A percentile compares a stretch with the other conserved stretches of the same genome.
Evolutionary conservation across 2,888 invertebrate genomes (phyloP).

Genomic region (Sinohyriopsis cumingii): DNA sequence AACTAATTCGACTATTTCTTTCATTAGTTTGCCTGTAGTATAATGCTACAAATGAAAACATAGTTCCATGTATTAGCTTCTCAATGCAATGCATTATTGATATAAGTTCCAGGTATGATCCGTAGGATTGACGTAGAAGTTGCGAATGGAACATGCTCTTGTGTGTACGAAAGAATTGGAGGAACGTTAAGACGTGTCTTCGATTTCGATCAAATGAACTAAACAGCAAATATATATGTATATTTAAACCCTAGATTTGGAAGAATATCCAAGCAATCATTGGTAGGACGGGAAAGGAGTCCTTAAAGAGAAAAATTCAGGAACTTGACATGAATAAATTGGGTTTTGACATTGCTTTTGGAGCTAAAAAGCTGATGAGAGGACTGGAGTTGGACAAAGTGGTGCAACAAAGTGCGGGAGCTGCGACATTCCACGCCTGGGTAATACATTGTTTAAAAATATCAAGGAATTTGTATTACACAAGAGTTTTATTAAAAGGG

Average conservation of each 20-base stretch:
- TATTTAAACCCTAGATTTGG: conserved; percentile 55
- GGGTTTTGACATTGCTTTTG: conserved; percentile 48
- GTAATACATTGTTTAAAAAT: conserved; percentile 43
- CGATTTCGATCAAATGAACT: too few relatives aligned
- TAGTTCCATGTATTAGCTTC: too few relatives aligned
- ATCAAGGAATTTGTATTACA: not conserved
- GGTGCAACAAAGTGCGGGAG: conserved; percentile 62
- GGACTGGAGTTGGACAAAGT: conserved; percentile 60
- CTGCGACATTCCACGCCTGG: conserved; percentile 68
- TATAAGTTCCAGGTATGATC: too few relatives aligned
- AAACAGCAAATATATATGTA: not conserved
- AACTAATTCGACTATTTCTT: too few relatives aligned
- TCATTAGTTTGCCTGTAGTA: too few relatives aligned
- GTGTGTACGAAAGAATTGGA: not conserved
- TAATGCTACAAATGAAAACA: too few relatives aligned
- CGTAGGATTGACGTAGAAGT: too few relatives aligned
- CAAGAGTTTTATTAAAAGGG: not conserved
- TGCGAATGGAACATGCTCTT: too few relatives aligned
- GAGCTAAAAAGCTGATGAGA: conserved; percentile 53
- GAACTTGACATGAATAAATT: conserved; percentile 56
- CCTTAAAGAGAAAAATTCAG: conserved; percentile 62
- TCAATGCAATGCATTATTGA: too few relatives aligned
- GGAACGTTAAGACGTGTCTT: not conserved
- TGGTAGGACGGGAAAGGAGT: conserved; percentile 66
- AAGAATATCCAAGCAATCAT: conserved; percentile 62